Base-by-base conservation (phyloP, 2,888 invertebrate genomes). In the Camptogramma bilineatum region DNA sequence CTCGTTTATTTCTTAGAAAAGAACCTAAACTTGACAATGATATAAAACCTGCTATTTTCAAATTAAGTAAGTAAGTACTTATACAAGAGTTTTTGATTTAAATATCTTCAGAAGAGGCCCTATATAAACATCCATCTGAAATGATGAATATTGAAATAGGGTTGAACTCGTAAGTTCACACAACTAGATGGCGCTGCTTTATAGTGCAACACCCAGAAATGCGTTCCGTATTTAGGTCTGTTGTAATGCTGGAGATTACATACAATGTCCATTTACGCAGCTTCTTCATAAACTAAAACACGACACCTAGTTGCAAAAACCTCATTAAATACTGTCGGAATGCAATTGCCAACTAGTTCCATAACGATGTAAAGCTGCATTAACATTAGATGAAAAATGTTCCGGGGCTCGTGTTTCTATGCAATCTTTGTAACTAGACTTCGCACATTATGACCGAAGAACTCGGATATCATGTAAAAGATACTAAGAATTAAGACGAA, bases 321-420 rank as follows among this genome's bases (percentile, higher is more conserved):
- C 47, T 34, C 47, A 34, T 56, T 48, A 47, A 48, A 19, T 56
- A 48, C 39, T 17, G n/a, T 34, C 16, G 56, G 56, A 56, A 56
- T 56, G 48, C 17, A 13, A 47, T 31, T 50, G 16, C 31, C 8
- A 31, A 55, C 47, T 47, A 56, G 48, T 48, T 48, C 48, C 21
- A 17, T 56, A 34, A 48, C 55, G 46, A 47, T 8, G 0, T 44
- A 21, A 42, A 39, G 34, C 16, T 16, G 16, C 5, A 3, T 16
- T 7, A 5, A 42, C 44, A 44, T 42, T 31, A 39, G 13, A 13
- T 2, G 1, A 39, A 8, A 34, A 10, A 10, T 34, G 34, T 1
- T 39, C 13, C 4, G 13, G 13, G 13, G 13, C 10, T 34, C 2
- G 13, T 39, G n/a, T n/a, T n/a, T n/a, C n/a, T n/a, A n/a, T n/a